phyloP scores from a whole-genome alignment of 64 coral and sea anemone species.

The Catalaphyllia jardinei region DNA sequence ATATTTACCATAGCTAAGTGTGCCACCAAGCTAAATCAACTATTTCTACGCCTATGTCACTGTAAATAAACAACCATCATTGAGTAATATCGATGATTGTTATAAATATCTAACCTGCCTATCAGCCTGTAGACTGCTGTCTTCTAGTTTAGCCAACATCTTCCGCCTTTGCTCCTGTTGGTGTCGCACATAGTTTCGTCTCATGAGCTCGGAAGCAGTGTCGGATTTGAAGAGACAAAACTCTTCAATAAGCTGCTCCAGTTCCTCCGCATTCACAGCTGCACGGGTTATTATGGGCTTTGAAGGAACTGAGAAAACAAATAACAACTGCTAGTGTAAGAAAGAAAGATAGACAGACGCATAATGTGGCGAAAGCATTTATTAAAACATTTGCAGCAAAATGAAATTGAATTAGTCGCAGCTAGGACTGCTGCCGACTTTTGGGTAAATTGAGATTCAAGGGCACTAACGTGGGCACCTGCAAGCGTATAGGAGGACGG shows the following conservation, averaged over 20 bases:
- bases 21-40: too few relatives aligned
- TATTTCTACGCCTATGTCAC: too few relatives aligned
- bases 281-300: conserved; percentile 73
- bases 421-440: too few relatives aligned
- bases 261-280: conserved; percentile 64
- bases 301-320: conserved; percentile 57
- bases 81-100: too few relatives aligned
- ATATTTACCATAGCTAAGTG: too few relatives aligned
- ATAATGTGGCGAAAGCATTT: too few relatives aligned
- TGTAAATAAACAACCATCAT: too few relatives aligned
- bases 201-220: conserved; percentile 75
- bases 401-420: too few relatives aligned
- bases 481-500: too few relatives aligned
- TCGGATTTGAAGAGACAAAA: conserved; percentile 77
- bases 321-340: neutral
- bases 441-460: too few relatives aligned
- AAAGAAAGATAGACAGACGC: neutral
- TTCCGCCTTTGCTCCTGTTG: conserved; percentile 70
- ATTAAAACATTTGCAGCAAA: too few relatives aligned
- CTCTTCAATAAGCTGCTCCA: conserved; percentile 69
- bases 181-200: conserved; percentile 76
- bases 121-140: conserved; percentile 32
- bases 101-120: neutral
- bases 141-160: conserved; percentile 81
- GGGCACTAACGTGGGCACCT: too few relatives aligned